Evolutionary conservation across 2,797 vertebrate genomes (phyloP).

Genomic region (Paratrypauchen microcephalus): DNA sequence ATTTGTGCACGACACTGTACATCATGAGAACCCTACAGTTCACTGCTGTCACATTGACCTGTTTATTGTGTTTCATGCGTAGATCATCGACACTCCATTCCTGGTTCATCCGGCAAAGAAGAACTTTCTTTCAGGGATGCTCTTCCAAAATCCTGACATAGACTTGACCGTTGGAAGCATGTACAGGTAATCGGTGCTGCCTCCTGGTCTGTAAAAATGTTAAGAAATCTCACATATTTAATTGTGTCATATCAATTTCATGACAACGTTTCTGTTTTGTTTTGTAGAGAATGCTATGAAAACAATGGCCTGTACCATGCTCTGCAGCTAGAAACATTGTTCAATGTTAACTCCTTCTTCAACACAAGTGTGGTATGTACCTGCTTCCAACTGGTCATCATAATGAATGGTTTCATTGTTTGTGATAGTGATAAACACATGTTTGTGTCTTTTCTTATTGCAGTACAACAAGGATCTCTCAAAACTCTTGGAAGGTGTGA

Average conservation of each 20-base stretch:
- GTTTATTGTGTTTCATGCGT: constrained; percentile 22
- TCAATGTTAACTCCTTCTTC: constrained; percentile 86
- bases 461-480: constrained; percentile 85
- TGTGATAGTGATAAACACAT: background rate
- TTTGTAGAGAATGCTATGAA: constrained; percentile 85
- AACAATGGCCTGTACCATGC: constrained; percentile 90
- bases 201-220: background rate
- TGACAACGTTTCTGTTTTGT: constrained; percentile 7
- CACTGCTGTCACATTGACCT: constrained; percentile 21
- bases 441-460: background rate
- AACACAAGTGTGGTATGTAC: constrained; percentile 83
- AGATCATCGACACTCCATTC: constrained; percentile 94
- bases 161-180: constrained; percentile 90
- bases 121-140: constrained; percentile 87
- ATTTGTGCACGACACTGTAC: background rate
- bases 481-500: constrained; percentile 79
- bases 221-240: background rate
- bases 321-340: constrained; percentile 87
- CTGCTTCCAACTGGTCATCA: background rate
- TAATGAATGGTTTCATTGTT: background rate
- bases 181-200: constrained; percentile 83
- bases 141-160: constrained; percentile 86
- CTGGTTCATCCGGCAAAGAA: constrained; percentile 86
- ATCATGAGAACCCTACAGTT: constrained; percentile 5
- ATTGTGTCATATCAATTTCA: background rate